Evolutionary conservation across 2,797 vertebrate species (phyloP), one percentile per base, ranked within the genome.

Genomic region (Clarias platycephalus): DNA sequence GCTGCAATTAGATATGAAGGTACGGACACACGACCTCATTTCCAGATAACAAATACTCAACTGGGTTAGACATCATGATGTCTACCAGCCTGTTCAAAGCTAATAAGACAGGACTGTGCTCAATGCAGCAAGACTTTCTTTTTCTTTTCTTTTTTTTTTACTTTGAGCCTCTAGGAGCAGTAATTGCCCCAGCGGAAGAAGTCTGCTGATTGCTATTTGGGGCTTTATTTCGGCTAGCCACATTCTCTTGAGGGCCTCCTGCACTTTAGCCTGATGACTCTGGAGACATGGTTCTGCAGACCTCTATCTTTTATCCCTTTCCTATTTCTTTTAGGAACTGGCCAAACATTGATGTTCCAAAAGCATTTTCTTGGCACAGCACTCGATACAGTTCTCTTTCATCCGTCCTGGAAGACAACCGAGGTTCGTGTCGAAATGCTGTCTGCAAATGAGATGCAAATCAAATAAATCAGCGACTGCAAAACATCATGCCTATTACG

Each of bases 1-100:
- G 93, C 96, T 88, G 98, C 97, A 0, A 93, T 99, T 88, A 95
- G 97, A 93, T 99, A 97, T 0, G 97, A 99, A 95, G 97, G 98
- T 96, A 94, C 22, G 62, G 78, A 31, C 64, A 12, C 44, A 44
- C 22, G 18, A 9, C 16, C 62, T 80, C 16, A 7, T 49, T 64
- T 9, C 16, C 13, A n/a, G 62, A 53, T 79, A 64, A 20, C 37
- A 79, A 63, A 79, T 66, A 5, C 78, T 80, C 16, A 20, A 7
- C 60, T 64, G 60, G 77, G 60, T 79, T 64, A 24, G 37, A 26
- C 37, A 44, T 64, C 8, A 40, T 79, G 22, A 79, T 80, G 16
- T 40, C 9, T 40, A 2, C 18, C 76, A 18, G 57, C 58, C 57
- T 78, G 10, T 63, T 44, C 22, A 63, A 62, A 40, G 55, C 13